phyloP scores from a whole-genome alignment of 2,888 invertebrate species.

The Dryobotodes eremita region DNA sequence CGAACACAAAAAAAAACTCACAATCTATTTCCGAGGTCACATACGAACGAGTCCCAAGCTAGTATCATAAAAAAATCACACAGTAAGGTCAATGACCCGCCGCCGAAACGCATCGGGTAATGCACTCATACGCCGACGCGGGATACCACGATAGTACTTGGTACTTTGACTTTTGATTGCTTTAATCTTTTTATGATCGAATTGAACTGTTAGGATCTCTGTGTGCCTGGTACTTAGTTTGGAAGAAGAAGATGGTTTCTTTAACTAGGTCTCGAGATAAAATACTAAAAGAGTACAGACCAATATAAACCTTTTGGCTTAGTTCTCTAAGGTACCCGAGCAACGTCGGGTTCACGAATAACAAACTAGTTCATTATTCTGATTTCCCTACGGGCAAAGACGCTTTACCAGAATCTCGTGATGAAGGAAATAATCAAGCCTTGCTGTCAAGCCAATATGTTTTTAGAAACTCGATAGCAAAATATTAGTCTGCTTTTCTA shows the following conservation, averaged over 20 bases:
- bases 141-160: slow-evolving; percentile 68
- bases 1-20: slow-evolving; percentile 63
- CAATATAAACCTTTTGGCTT: not conserved
- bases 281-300: not conserved
- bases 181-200: slow-evolving; percentile 66
- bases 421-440: not conserved
- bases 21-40: slow-evolving; percentile 73
- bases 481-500: not conserved
- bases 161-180: slow-evolving; percentile 66
- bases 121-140: slow-evolving; percentile 78
- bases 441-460: not conserved
- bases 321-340: not conserved
- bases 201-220: slow-evolving; percentile 58
- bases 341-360: not conserved
- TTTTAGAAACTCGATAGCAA: not conserved
- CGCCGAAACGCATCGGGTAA: slow-evolving; percentile 82
- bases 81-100: slow-evolving; percentile 75
- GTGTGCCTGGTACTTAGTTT: slow-evolving; percentile 54
- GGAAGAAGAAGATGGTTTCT: slow-evolving; percentile 18
- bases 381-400: slow-evolving; percentile 26
- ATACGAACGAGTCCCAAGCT: slow-evolving; percentile 67
- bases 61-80: slow-evolving; percentile 83
- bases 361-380: not conserved
- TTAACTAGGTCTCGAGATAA: not conserved
- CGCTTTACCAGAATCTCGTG: not conserved